Conservation (phyloP, 1,140 invertebrate genomes). For the Mya arenaria region DNA sequence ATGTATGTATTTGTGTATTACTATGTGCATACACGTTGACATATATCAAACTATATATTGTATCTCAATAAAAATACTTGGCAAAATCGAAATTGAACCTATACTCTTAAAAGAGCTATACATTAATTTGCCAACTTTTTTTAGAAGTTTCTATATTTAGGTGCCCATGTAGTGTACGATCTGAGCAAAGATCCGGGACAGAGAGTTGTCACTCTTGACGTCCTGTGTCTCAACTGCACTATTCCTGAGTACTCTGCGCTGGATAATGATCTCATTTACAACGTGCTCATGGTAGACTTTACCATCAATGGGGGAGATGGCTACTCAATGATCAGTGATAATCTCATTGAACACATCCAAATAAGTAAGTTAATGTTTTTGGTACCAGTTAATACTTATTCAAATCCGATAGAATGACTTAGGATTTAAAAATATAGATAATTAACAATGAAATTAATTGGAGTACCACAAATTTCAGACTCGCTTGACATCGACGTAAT, state of each 20-base stretch:
- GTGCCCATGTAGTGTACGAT: constrained; percentile 83
- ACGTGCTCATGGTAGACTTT: constrained; percentile 85
- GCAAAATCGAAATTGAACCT: too few species aligned
- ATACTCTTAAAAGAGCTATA: too few species aligned
- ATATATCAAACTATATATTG: too few species aligned
- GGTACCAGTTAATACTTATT: not conserved
- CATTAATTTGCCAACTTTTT: not conserved
- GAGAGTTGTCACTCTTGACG: constrained; percentile 83
- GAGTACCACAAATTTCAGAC: constrained; percentile 58
- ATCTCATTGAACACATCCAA: constrained; percentile 75
- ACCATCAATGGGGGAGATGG: constrained; percentile 87
- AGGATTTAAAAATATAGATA: too few species aligned
- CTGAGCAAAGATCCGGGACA: constrained; percentile 83
- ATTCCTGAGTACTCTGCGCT: constrained; percentile 84
- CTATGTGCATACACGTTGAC: too few species aligned
- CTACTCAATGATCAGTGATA: constrained; percentile 80
- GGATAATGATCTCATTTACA: constrained; percentile 82
- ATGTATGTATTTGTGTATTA: too few species aligned
- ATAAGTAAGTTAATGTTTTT: constrained; percentile 66
- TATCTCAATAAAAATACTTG: too few species aligned
- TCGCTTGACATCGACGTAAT: constrained; percentile 51
- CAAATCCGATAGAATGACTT: not conserved
- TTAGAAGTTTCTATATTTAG: constrained; percentile 54
- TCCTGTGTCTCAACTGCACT: constrained; percentile 86
- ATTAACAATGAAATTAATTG: too few species aligned